These are phyloP conservation scores for Schizotus pectinicornis DNA, from an alignment of 2,888 invertebrate species.

Conservation along the genomic window DNA sequence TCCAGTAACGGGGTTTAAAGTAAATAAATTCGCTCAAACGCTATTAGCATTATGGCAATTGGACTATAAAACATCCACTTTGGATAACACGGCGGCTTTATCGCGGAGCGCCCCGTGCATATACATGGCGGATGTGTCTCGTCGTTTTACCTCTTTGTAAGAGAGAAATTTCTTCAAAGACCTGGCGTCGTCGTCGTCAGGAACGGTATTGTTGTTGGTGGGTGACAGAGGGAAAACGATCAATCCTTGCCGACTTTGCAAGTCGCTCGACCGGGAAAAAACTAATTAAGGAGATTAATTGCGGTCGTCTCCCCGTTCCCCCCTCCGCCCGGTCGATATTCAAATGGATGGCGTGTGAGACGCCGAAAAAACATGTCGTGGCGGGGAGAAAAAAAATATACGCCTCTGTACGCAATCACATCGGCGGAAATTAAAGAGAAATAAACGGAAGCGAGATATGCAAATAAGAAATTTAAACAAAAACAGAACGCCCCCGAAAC, in stretches of 20 bases:
- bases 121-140: not conserved
- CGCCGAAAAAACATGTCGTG: not conserved
- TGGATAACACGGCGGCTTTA: conserved; percentile 39
- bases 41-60: conserved; percentile 47
- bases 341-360: conserved; percentile 45
- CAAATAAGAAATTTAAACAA: conserved; percentile 4
- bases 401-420: not conserved
- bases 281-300: conserved; percentile 58
- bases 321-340: conserved; percentile 55
- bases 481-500: not conserved
- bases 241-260: conserved; percentile 54
- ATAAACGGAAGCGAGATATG: conserved; percentile 1
- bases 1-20: conserved; percentile 43
- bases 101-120: conserved; percentile 27
- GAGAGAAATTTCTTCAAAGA: conserved; percentile 32
- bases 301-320: conserved; percentile 46
- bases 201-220: conserved; percentile 49
- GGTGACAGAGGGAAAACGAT: conserved; percentile 53
- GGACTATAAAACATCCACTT: conserved; percentile 43
- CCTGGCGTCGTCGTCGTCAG: no score
- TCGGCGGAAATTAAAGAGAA: conserved; percentile 8
- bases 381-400: conserved; percentile 1
- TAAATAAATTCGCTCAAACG: conserved; percentile 47
- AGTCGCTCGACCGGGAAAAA: conserved; percentile 54
- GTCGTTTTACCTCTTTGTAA: not conserved